Evolutionary conservation across 92 coral and sea anemone species (phyloP), one percentile per base, ranked within the genome.

Genomic region (Diadumene lineata): DNA sequence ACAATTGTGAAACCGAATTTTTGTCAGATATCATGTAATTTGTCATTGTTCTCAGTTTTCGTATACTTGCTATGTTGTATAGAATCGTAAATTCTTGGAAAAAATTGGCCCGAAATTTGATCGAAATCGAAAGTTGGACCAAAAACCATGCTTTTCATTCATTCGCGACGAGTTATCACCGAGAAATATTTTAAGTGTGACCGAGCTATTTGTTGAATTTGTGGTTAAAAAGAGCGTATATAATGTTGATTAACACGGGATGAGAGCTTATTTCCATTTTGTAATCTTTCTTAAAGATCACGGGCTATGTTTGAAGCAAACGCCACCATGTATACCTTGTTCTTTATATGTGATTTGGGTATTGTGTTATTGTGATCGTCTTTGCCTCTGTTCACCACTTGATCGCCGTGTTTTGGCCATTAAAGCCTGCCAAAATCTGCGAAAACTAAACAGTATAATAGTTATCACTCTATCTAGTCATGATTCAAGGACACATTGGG

Each of bases 81-180:
- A 26, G 79, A 74, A 73, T 34, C 55, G 31, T 10, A 24, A 38
- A 25, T 48, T 74, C 61, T 31, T 9, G 33, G 70, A 61, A 56
- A n/a, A n/a, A 56, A 21, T 72, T 8, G 56, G 55, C 44, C 55
- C 58, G 32, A 46, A 61, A 22, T 46, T 22, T 23, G 61, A 27
- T 24, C 43, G 70, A 74, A 74, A 74, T 74, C 79, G 79, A 74
- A 74, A 74, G 79, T 74, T 44, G 34, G 32, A 57, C 43, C 67
- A 38, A 68, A n/a, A n/a, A 70, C 79, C 79, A 74, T 74, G 79
- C 70, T 56, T 56, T 62, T 67, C 82, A 78, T 67, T 68, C 82
- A 78, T 78, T 67, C 82, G 62, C 26, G 72, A 55, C 33, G 77
- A 21, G 25, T 44, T 64, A n/a, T n/a, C n/a, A n/a, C 26, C 34